Evolutionary conservation across 92 coral and sea anemone species (phyloP).

Genomic region (Parazoanthus swiftii): DNA sequence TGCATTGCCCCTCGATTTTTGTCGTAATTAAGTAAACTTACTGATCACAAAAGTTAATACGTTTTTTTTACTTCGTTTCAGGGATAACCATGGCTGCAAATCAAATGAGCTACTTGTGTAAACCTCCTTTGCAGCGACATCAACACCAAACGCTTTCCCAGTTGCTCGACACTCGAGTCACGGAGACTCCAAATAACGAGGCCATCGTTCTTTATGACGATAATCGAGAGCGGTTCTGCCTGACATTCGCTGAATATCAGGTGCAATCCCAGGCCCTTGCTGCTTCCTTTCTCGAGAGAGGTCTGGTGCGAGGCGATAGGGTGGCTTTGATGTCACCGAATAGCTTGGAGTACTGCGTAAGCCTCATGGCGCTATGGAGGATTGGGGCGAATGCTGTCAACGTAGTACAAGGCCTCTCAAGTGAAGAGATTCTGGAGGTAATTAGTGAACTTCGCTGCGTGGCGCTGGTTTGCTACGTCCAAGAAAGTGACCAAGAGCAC

Average conservation of each 20-base stretch:
- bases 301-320: slow-evolving; percentile 50
- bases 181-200: slow-evolving; percentile 1
- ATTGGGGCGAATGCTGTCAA: slow-evolving; percentile 29
- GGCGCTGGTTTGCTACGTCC: background rate
- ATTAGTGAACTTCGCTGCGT: background rate
- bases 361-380: slow-evolving; percentile 27
- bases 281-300: slow-evolving; percentile 35
- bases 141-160: slow-evolving; percentile 9
- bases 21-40: too few relatives aligned
- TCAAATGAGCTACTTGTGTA: slow-evolving; percentile 18
- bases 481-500: background rate
- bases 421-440: slow-evolving; percentile 4
- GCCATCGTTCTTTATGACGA: slow-evolving; percentile 25
- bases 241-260: background rate
- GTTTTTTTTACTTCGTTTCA: too few relatives aligned
- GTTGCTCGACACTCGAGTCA: slow-evolving; percentile 5
- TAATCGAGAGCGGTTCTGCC: background rate
- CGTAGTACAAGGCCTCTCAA: background rate
- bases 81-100: background rate
- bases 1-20: too few relatives aligned
- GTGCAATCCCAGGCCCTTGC: slow-evolving; percentile 46
- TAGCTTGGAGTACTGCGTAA: slow-evolving; percentile 35
- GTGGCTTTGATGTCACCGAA: slow-evolving; percentile 43
- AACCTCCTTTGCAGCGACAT: background rate
- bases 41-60: too few relatives aligned